Evolutionary conservation across 2,113 vertebrate species (phyloP), one percentile per base, ranked within the genome.

Genomic region (Cebus imitator): DNA sequence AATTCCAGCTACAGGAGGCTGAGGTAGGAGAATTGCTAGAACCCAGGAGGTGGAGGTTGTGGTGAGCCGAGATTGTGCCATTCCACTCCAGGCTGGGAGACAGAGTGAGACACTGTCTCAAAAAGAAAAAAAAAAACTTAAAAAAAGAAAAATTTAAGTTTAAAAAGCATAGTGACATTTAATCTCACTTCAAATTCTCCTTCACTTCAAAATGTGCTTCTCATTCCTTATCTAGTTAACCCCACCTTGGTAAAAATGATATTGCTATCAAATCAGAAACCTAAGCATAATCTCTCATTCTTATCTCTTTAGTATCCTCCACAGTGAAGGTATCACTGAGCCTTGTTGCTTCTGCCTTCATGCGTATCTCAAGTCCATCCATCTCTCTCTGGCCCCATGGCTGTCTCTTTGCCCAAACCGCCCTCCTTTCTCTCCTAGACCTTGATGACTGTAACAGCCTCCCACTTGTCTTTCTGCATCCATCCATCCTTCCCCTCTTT

Each of bases 331-430:
- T 57, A 2, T n/a, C 23, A 7, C 16, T 16, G 7, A 78, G 27
- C 45, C 48, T 76, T 11, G 18, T 32, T 43, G 10, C 23, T 70
- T 83, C 52, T 21, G 0, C 21, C 50, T 85, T 80, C 23, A 21
- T 5, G 14, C 10, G 0, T 0, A 37, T 40, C 50, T 85, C 35
- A 52, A 20, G 45, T 11, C 8, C 11, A 1, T 23, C 16, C 30
- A 9, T 30, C 40, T 83, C 35, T 95, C 66, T 64, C 35, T 73
- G 32, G 17, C 23, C 72, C 30, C 80, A 52, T 30, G 52, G 61
- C 9, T 50, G 10, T 8, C 20, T 13, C 2, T 27, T 64, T 48
- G 40, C 6, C 14, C 83, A 48, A 52, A 16, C 1, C 7, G 8
- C 55, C n/a, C 8, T 64, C 7, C 30, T 12, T 43, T 20, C 18